Base-by-base conservation (phyloP, 1,140 invertebrate species). In the Nylanderia fulva region DNA sequence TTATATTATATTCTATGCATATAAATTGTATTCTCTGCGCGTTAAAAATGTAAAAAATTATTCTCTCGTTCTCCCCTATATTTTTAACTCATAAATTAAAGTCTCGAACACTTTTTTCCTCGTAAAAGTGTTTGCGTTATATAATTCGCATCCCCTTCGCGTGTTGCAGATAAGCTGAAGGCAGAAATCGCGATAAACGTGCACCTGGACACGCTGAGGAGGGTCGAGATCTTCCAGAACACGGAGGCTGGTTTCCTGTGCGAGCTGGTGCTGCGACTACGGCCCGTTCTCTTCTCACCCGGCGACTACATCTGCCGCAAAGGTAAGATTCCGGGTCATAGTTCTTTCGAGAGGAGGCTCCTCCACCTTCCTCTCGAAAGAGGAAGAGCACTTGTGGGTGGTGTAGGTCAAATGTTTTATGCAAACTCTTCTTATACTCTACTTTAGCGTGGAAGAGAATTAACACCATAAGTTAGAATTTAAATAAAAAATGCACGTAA, bases 171-270 rank as follows among this genome's bases (percentile, higher is more conserved):
- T 95, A 99, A 99, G 95, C 96, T 99, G 86, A 99, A 99, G 95
- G 99, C 99, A 52, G 99, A 99, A 96, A 99, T 99, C 90, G 99
- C 99, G 87, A 99, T 99, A 95, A 99, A 99, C 95, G 99, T 99
- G 85, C 99, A 99, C 95, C 96, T 99, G 95, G 99, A 99, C 95
- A 99, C 99, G 54, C 95, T 99, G 92, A 99, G 99, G 95, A 96
- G 99, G 93, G 99, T 99, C 89, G 99, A 99, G 95, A 99, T 99
- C 92, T 99, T 99, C 95, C 99, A 99, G 96, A 99, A 99, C 94
- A 99, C 99, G 4, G 99, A 99, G 95, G 99, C 99, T 48, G 99
- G 99, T 39, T 99, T 99, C 96, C 96, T 99, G 29, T 99, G 99
- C 95, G 99, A 99, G 95, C 96, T 99, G 84, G 99, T 99, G 76